Evolutionary conservation across 2,888 invertebrate genomes (phyloP).

Genomic region (Calameuta filiformis): DNA sequence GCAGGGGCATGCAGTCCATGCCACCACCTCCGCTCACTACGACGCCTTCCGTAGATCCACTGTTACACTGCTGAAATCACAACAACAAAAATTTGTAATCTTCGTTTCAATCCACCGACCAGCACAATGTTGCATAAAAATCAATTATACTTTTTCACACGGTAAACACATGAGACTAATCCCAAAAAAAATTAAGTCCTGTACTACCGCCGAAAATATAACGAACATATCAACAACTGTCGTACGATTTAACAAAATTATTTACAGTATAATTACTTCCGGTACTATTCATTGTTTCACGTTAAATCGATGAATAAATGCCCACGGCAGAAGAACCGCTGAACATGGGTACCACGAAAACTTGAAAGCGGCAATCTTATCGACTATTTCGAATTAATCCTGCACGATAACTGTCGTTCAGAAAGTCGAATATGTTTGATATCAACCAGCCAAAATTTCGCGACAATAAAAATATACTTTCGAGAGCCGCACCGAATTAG

Average conservation of each 20-base stretch:
- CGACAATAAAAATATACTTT: no score
- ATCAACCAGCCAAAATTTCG: no score
- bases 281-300: background rate
- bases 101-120: background rate
- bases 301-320: background rate
- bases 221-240: no score
- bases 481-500: background rate
- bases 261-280: background rate
- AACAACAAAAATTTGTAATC: background rate
- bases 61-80: conserved; percentile 55
- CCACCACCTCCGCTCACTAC: conserved; percentile 65
- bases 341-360: background rate
- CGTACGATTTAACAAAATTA: background rate
- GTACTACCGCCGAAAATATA: no score
- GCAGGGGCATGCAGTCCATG: conserved; percentile 86
- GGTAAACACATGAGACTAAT: background rate
- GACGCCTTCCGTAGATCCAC: conserved; percentile 52
- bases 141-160: background rate
- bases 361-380: background rate
- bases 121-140: background rate
- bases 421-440: background rate
- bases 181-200: background rate
- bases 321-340: background rate
- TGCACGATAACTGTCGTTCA: background rate
- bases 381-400: background rate